Evolutionary conservation across 2,888 invertebrate genomes (phyloP).

Genomic region (Nebria salina): DNA sequence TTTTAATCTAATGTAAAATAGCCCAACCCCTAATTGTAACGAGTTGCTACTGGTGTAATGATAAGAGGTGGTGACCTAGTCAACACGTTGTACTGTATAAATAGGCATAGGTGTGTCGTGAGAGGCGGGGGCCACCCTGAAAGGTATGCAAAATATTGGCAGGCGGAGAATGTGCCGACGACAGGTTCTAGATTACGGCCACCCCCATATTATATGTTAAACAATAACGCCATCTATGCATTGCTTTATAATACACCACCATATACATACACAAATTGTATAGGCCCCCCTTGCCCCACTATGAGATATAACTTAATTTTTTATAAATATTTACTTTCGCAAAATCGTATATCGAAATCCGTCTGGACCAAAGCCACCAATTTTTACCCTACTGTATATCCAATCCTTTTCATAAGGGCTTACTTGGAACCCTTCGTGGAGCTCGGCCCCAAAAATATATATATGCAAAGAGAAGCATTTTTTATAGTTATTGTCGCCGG

Average conservation of each 20-base stretch:
- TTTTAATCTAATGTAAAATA: too few relatives aligned
- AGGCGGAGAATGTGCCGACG: neutral
- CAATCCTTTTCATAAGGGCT: too few relatives aligned
- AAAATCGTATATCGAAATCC: too few relatives aligned
- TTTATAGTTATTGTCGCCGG: neutral
- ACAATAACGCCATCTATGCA: neutral
- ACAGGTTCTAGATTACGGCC: neutral
- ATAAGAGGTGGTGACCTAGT: neutral
- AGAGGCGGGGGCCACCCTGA: neutral
- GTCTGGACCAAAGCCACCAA: too few relatives aligned
- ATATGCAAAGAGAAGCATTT: neutral
- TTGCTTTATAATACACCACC: neutral
- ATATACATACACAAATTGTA: neutral
- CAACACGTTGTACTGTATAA: neutral
- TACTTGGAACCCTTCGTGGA: too few relatives aligned
- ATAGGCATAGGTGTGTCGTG: constrained; percentile 4
- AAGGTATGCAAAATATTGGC: constrained; percentile 2
- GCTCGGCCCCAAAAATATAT: neutral
- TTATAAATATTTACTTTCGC: too few relatives aligned
- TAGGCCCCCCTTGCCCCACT: neutral
- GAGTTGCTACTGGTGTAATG: too few relatives aligned
- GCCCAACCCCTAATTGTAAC: neutral
- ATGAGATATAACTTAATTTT: too few relatives aligned
- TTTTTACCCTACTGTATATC: too few relatives aligned
- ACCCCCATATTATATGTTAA: neutral